Conservation (phyloP, 2,113 vertebrate genomes). For the Taurulus bubalis region DNA sequence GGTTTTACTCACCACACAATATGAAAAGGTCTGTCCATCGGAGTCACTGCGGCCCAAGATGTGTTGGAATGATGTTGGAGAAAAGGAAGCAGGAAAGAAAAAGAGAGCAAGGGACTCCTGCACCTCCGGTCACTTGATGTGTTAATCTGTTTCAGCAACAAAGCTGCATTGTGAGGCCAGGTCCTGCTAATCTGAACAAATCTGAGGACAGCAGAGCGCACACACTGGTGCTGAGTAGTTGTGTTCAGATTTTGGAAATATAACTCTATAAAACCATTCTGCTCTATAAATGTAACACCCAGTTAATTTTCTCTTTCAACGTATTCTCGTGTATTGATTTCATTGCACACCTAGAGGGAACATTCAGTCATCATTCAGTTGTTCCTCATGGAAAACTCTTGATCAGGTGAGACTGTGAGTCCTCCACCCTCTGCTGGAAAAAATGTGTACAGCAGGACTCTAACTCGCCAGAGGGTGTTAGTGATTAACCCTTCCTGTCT, state of each 20-base stretch:
- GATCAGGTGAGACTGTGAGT: conserved; percentile 35
- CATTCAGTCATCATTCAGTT: background rate
- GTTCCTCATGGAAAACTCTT: conserved; percentile 29
- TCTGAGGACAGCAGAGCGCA: conserved; percentile 58
- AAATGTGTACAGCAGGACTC: conserved; percentile 59
- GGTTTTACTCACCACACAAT: conserved; percentile 36
- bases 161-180: conserved; percentile 82
- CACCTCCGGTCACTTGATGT: conserved; percentile 86
- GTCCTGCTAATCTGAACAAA: conserved; percentile 80
- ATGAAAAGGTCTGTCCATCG: conserved; percentile 1
- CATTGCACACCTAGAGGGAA: background rate
- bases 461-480: conserved; percentile 56
- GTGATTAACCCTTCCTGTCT: conserved; percentile 76
- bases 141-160: conserved; percentile 84
- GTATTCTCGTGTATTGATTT: background rate
- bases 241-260: conserved; percentile 21
- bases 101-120: conserved; percentile 58
- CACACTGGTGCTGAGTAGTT: conserved; percentile 23
- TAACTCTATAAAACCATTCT: background rate
- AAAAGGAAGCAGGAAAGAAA: conserved; percentile 61
- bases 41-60: conserved; percentile 49
- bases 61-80: conserved; percentile 59
- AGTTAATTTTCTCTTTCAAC: background rate
- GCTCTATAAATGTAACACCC: background rate
- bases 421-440: conserved; percentile 64